Evolutionary conservation across 2,888 invertebrate genomes (phyloP).

Genomic region (Ischnus inquisitorius): DNA sequence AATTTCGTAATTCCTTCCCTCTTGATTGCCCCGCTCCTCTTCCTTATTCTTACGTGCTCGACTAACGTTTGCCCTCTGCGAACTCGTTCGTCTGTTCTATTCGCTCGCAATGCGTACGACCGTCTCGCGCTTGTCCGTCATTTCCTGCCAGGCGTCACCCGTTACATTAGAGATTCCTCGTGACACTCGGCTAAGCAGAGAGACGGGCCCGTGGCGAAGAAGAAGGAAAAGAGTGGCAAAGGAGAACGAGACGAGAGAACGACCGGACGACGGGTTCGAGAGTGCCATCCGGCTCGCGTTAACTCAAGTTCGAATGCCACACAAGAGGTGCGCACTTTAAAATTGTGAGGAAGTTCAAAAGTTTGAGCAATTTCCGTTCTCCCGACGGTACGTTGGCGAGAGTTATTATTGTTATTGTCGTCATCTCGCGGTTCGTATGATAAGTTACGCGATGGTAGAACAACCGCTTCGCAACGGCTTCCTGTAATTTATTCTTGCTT

Average conservation of each 20-base stretch:
- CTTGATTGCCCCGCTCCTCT: constrained; percentile 25
- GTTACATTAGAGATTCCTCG: constrained; percentile 71
- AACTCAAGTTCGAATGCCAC: constrained; percentile 47
- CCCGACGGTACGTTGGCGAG: not conserved
- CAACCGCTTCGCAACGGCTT: not conserved
- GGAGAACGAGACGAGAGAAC: constrained; percentile 52
- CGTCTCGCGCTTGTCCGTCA: constrained; percentile 32
- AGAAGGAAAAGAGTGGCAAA: constrained; percentile 66
- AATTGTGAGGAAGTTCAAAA: constrained; percentile 43
- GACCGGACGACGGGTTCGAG: constrained; percentile 60
- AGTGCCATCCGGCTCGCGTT: constrained; percentile 64
- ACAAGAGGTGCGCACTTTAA: constrained; percentile 21
- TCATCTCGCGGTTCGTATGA: constrained; percentile 1
- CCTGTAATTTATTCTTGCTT: constrained; percentile 53
- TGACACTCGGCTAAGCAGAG: constrained; percentile 56
- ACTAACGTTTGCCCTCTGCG: not conserved
- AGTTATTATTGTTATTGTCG: constrained; percentile 19
- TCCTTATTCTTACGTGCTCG: constrained; percentile 1
- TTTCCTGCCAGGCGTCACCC: constrained; percentile 71
- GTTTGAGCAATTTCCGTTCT: constrained; percentile 44
- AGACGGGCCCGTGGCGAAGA: constrained; percentile 19
- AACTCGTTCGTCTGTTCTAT: constrained; percentile 27
- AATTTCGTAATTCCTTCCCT: constrained; percentile 40
- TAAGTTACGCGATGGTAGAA: constrained; percentile 22
- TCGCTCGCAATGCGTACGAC: not conserved